Conservation (phyloP, 2,113 vertebrate genomes). For the Pan troglodytes region NHGRI_mPanTro3-v2.1_pri NC_072419.2:26691001-26691500, state of each 20-base stretch:
- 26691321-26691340: conserved; percentile 45
- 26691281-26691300: conserved; percentile 65
- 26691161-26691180: conserved; percentile 58
- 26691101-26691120: conserved; percentile 44
- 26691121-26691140: conserved; percentile 20
- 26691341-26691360: conserved; percentile 40
- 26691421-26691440: background rate
- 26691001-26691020: conserved; percentile 43
- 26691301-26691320: conserved; percentile 73
- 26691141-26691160: conserved; percentile 45
- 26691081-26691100: background rate
- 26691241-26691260: conserved; percentile 62
- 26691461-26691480: background rate
- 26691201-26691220: conserved; percentile 57
- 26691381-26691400: background rate
- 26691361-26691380: background rate
- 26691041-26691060: conserved; percentile 43
- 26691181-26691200: conserved; percentile 62
- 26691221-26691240: conserved; percentile 43
- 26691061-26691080: background rate
- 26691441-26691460: background rate
- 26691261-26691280: conserved; percentile 74
- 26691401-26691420: background rate
- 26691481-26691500: background rate
- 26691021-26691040: conserved; percentile 52